Evolutionary conservation across 2,113 vertebrate genomes (phyloP).

Genomic region (Thalassoma bifasciatum): DNA sequence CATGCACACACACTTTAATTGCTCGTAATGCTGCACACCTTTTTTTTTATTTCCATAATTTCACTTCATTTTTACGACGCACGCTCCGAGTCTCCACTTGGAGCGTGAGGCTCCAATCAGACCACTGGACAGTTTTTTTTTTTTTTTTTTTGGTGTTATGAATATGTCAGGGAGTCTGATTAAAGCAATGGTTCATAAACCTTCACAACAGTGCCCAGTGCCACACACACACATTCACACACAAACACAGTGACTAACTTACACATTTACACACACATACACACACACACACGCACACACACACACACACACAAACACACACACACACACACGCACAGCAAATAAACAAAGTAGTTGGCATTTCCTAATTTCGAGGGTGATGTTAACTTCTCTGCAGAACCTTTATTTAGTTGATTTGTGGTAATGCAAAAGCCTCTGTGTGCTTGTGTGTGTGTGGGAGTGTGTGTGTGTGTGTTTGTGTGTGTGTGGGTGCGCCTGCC

Average conservation of each 20-base stretch:
- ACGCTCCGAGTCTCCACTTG: not conserved
- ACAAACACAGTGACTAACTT: too few relatives aligned
- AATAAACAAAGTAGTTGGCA: slow-evolving; percentile 59
- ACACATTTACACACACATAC: too few relatives aligned
- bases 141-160: slow-evolving; percentile 29
- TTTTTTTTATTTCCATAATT: not conserved
- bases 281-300: too few relatives aligned
- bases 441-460: not conserved
- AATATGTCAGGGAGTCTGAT: slow-evolving; percentile 60
- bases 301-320: slow-evolving; percentile 2
- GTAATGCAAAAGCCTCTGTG: slow-evolving; percentile 21
- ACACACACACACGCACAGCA: slow-evolving; percentile 10
- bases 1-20: slow-evolving; percentile 28
- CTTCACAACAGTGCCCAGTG: slow-evolving; percentile 27
- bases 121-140: slow-evolving; percentile 20
- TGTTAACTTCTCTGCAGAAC: slow-evolving; percentile 57
- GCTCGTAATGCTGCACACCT: slow-evolving; percentile 12
- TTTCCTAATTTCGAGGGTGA: slow-evolving; percentile 68
- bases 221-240: slow-evolving; percentile 3
- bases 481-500: slow-evolving; percentile 15
- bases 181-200: slow-evolving; percentile 67
- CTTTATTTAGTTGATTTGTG: slow-evolving; percentile 62
- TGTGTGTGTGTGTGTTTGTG: slow-evolving; percentile 1
- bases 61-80: not conserved
- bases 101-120: slow-evolving; percentile 3